A percentile compares a stretch with the other conserved stretches of the same genome.
Evolutionary conservation across 1,140 invertebrate species (phyloP).

Genomic region (Aporrectodea caliginosa): DNA sequence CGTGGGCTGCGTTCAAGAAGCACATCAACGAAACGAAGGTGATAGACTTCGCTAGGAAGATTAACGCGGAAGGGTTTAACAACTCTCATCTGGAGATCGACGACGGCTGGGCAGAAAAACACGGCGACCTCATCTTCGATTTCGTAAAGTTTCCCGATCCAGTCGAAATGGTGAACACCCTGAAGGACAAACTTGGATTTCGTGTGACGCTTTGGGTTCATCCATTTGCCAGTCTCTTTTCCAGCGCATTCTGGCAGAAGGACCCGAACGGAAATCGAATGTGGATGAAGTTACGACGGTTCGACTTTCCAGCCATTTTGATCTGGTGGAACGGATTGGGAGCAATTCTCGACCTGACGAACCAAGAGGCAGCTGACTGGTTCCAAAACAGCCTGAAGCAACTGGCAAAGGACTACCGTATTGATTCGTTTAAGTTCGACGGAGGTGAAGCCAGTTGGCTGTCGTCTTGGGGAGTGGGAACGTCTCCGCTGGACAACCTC

Average conservation of each 20-base stretch:
- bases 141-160: constrained; percentile 70
- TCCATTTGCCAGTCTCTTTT: constrained; percentile 69
- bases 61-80: constrained; percentile 66
- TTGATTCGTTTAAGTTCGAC: constrained; percentile 85
- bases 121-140: constrained; percentile 75
- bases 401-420: constrained; percentile 61
- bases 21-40: constrained; percentile 67
- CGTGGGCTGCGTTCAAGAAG: constrained; percentile 75
- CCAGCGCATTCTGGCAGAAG: constrained; percentile 21
- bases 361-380: constrained; percentile 67
- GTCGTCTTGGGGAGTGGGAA: constrained; percentile 64
- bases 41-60: constrained; percentile 68
- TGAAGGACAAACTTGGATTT: constrained; percentile 67
- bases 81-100: constrained; percentile 83
- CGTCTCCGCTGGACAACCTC: constrained; percentile 12
- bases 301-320: constrained; percentile 16
- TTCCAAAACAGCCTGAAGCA: constrained; percentile 61
- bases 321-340: constrained; percentile 39
- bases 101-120: constrained; percentile 86
- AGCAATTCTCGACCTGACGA: constrained; percentile 61
- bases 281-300: too few species aligned
- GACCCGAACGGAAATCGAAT: not conserved
- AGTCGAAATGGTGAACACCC: constrained; percentile 58
- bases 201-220: constrained; percentile 80
- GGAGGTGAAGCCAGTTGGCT: constrained; percentile 80